Evolutionary conservation across 2,113 vertebrate species (phyloP).

Genomic region (Gallinago media): DNA sequence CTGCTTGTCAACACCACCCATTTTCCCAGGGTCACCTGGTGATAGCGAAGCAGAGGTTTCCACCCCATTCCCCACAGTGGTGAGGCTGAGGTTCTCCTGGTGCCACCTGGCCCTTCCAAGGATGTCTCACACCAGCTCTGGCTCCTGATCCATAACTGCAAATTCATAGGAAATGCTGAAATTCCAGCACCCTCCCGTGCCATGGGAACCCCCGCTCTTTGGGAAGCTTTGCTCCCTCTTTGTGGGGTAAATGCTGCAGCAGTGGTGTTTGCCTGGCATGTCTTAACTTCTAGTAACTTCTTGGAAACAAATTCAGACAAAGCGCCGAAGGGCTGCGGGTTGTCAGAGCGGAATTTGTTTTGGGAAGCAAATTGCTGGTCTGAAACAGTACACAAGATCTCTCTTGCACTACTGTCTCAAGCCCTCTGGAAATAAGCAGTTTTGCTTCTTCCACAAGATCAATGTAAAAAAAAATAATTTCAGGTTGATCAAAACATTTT

Average conservation of each 20-base stretch:
- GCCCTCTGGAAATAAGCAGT: neutral
- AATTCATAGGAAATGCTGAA: neutral
- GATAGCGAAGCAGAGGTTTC: neutral
- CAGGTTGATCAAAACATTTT: neutral
- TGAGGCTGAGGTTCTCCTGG: neutral
- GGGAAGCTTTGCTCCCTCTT: neutral
- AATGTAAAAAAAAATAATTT: neutral
- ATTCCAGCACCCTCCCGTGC: neutral
- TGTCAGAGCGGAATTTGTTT: neutral
- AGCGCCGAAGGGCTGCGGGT: neutral
- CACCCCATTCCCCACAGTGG: neutral
- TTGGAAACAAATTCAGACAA: neutral
- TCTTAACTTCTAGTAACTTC: neutral
- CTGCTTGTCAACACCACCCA: neutral
- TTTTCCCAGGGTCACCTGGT: neutral
- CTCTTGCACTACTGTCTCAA: neutral
- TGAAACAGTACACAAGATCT: neutral
- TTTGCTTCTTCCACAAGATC: neutral
- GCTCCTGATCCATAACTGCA: neutral
- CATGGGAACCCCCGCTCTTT: neutral
- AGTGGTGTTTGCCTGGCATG: neutral
- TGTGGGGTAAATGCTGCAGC: fast-evolving
- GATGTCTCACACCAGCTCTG: neutral
- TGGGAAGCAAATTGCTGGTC: neutral
- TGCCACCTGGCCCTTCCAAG: neutral